Percentiles rank a stretch among this genome's conserved stretches.
These are phyloP conservation scores for Eptesicus fuscus DNA, from an alignment of 2,113 vertebrate species.

Conservation along the genomic window DNA sequence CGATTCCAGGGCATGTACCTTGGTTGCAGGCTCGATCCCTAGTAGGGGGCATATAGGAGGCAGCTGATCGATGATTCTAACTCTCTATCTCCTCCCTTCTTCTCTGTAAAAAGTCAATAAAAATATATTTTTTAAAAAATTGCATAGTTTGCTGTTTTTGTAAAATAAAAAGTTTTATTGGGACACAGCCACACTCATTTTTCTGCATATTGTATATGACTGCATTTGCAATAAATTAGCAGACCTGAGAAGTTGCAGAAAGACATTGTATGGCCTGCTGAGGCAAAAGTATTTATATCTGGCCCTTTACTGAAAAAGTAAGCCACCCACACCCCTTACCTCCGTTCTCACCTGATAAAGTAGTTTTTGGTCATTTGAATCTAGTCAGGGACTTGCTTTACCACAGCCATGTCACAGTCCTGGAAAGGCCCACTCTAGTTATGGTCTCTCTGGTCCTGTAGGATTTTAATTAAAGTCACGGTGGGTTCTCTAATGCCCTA, in stretches of 20 bases:
- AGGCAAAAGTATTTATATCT: not conserved
- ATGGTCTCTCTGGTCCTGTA: not conserved
- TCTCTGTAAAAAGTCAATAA: no score
- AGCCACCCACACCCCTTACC: no score
- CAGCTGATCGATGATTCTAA: no score
- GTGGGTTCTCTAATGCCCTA: not conserved
- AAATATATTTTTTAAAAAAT: no score
- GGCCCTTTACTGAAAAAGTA: not conserved
- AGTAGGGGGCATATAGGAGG: no score
- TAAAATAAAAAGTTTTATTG: not conserved
- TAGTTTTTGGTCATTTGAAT: not conserved
- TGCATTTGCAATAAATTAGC: not conserved
- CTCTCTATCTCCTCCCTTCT: no score
- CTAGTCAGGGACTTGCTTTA: not conserved
- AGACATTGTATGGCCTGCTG: not conserved
- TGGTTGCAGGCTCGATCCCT: no score
- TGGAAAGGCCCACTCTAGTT: not conserved
- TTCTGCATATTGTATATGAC: not conserved
- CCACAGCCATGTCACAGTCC: not conserved
- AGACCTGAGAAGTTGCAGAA: not conserved
- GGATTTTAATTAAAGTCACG: not conserved
- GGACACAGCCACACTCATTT: not conserved
- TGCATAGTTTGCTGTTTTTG: not conserved
- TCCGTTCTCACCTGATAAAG: not conserved
- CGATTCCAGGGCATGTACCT: no score